phyloP scores from a whole-genome alignment of 2,113 vertebrate genomes.

The Archilochus colubris region DNA sequence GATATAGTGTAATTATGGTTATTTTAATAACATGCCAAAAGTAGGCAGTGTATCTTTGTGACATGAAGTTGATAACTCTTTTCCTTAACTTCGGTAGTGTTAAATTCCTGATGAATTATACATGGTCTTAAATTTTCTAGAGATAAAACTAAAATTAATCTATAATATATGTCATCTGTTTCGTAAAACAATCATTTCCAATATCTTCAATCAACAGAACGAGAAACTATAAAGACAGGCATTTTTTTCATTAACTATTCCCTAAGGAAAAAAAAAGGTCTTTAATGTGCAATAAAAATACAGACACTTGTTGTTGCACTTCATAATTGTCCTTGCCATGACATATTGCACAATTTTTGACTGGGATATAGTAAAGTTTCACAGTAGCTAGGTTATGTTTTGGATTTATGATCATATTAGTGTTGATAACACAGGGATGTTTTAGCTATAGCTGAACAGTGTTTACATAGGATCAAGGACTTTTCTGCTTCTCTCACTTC shows the following conservation, averaged over 20 bases:
- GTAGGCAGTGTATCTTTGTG: neutral
- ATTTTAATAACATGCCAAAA: neutral
- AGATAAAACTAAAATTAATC: neutral
- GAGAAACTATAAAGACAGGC: neutral
- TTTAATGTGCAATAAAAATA: neutral
- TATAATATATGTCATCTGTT: neutral
- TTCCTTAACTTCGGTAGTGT: neutral
- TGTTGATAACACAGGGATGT: too few species aligned
- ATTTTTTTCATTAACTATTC: neutral
- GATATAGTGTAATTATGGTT: neutral
- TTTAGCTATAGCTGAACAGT: neutral
- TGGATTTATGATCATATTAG: neutral
- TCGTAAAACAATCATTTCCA: neutral
- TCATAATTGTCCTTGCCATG: neutral
- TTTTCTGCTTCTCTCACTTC: neutral
- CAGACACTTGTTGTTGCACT: neutral
- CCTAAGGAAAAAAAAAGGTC: neutral
- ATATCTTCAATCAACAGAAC: neutral
- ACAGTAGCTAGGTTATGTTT: neutral
- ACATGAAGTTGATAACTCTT: neutral
- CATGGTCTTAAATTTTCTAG: neutral
- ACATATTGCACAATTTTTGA: neutral
- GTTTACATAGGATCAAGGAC: neutral
- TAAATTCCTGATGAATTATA: neutral
- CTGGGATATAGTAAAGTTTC: neutral